Evolutionary conservation across 2,113 vertebrate genomes (phyloP), one percentile per base, ranked within the genome.

Genomic region (Collichthys lucidus): DNA sequence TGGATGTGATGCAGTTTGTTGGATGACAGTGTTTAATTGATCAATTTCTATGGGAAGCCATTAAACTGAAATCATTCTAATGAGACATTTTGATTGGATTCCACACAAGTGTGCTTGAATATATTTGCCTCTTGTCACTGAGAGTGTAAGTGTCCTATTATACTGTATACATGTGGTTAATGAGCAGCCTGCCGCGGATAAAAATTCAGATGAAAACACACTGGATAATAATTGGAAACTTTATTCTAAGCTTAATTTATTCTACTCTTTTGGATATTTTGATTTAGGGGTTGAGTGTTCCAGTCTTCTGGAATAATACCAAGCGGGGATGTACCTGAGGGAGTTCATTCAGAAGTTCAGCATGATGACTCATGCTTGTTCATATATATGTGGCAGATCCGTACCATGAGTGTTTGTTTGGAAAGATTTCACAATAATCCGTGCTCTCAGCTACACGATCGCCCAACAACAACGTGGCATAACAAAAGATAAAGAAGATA

Each of bases 1-100:
- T 92, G 86, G 80, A 91, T 89, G 83, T 61, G 81, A 77, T 14
- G 56, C 80, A 5, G 85, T 80, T 88, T 85, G 88, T 91, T 86
- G 86, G 84, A 80, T 87, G 87, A 91, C 88, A 80, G 83, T 53
- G 83, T 83, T 88, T 88, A 92, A 92, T 89, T 90, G 88, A 88
- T 91, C 82, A 40, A 83, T 91, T 89, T 86, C 79, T 82, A 66
- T 31, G 87, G 83, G 72, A 85, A 82, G 83, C 79, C 84, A 87
- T 90, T 91, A 89, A 78, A 83, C 67, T 60, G 44, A 87, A 91
- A 90, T 89, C 82, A 65, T 82, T 87, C 82, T 92, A 92, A 91
- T 92, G 88, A 91, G 90, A 91, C 81, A 70, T 80, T 89, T 78
- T 91, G 87, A 92, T 90, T 91, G 78, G 89, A 86, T 80, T 85